Percentiles rank a stretch among this genome's conserved stretches.
Conservation (phyloP, 2,888 invertebrate species). For the Ernsta delagoae region DNA sequence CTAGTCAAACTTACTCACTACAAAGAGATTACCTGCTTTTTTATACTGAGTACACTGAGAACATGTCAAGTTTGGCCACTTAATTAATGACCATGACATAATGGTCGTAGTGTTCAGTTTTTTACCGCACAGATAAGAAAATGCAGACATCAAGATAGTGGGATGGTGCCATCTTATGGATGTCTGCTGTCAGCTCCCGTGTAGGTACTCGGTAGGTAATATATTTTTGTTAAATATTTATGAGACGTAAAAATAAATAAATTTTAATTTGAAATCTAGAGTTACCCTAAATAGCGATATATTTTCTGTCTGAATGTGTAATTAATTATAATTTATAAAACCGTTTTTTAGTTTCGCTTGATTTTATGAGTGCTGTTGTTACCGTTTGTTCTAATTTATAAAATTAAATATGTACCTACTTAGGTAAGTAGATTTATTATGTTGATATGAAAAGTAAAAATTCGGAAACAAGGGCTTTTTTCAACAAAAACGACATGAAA, state of each 20-base stretch:
- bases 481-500: background rate
- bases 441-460: too few species aligned
- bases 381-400: too few species aligned
- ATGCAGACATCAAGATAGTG: conserved; percentile 78
- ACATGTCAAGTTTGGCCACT: conserved; percentile 47
- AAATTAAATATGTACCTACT: too few species aligned
- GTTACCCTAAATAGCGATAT: too few species aligned
- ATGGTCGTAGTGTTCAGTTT: conserved; percentile 58
- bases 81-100: conserved; percentile 76
- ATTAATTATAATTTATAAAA: too few species aligned
- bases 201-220: conserved; percentile 54
- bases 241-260: conserved; percentile 6
- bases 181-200: conserved; percentile 72
- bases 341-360: too few species aligned
- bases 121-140: conserved; percentile 55
- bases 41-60: background rate
- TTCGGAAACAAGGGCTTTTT: background rate
- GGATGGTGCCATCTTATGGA: conserved; percentile 60
- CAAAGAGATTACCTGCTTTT: conserved; percentile 12
- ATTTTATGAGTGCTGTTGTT: too few species aligned
- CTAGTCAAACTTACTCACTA: background rate
- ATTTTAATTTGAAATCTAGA: background rate
- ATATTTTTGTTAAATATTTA: conserved; percentile 51
- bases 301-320: too few species aligned
- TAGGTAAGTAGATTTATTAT: too few species aligned